Evolutionary conservation across 2,797 vertebrate species (phyloP), one percentile per base, ranked within the genome.

Genomic region (Sternarchorhynchus goeldii): DNA sequence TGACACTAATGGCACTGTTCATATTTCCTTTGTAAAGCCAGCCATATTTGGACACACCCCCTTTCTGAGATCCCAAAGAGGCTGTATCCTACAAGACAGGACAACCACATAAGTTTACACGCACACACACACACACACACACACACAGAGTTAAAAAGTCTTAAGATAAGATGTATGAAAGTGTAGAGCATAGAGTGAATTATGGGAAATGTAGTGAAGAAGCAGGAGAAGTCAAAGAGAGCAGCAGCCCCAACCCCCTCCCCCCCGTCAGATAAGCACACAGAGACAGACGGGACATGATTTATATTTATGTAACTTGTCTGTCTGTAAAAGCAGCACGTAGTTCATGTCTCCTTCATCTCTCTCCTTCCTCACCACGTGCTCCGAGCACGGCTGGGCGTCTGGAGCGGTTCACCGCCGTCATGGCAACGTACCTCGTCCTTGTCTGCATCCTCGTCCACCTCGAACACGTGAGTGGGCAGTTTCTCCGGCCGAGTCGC

Each of bases 11-110:
- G 1, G 97, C 96, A 71, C 96, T 97, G 86, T 99, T 99, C 95
- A 99, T 95, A 89, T 99, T 99, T 91, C 96, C 97, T 92, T 99
- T 99, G 91, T 97, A 95, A 31, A 99, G 91, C 98, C 98, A 99
- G 85, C 98, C 96, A 3, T 99, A 97, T 86, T 96, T 99, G 34
- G 96, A 97, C 85, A 99, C 94, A 17, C 96, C 97, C 39, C 96
- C 98, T 87, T 96, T 99, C 91, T 98, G 97, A 81, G 97, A 97
- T 2, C 96, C 95, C 0, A 99, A 94, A 58, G 97, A 99, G 31
- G 96, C 94, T 1, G 96, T 93, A 84, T 99, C 98, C 98, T 99
- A 79, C 59, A 81, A 75, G 20, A 79, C n/a, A 79, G 78, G 3
- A 75, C 32, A 71, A 56, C 25, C n/a, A 56, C 0, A 64, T 45